phyloP scores from a whole-genome alignment of 2,888 invertebrate species.

The Argynnis bischoffii region DNA sequence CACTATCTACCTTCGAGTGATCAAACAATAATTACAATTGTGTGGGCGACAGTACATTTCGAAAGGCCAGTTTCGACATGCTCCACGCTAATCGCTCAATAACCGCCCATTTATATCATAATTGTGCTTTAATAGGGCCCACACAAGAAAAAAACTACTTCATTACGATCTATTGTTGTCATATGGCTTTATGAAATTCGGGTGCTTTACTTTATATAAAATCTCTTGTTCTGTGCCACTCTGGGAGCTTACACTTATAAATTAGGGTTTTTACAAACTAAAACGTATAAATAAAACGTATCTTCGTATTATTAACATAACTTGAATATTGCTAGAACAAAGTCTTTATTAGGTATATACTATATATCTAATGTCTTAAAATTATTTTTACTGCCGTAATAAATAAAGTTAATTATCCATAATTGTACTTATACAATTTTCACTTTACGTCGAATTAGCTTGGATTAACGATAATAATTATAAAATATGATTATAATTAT shows the following conservation, averaged over 20 bases:
- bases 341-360: no score
- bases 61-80: slow-evolving; percentile 44
- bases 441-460: background rate
- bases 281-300: no score
- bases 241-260: slow-evolving; percentile 2
- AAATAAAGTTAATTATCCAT: no score
- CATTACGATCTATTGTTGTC: slow-evolving; percentile 66
- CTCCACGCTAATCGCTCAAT: slow-evolving; percentile 68
- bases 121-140: slow-evolving; percentile 73
- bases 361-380: no score
- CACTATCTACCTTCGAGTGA: slow-evolving; percentile 2
- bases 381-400: no score
- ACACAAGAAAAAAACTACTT: slow-evolving; percentile 69
- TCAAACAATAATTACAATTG: slow-evolving; percentile 26
- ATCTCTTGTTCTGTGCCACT: slow-evolving; percentile 1
- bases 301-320: no score
- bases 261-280: slow-evolving; percentile 20
- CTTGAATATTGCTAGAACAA: no score
- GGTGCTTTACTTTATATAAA: slow-evolving; percentile 34
- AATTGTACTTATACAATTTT: no score
- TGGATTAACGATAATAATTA: no score
- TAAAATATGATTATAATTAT: no score
- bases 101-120: slow-evolving; percentile 74
- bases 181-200: slow-evolving; percentile 56
- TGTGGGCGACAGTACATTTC: slow-evolving; percentile 40